Evolutionary conservation across 2,888 invertebrate genomes (phyloP), one percentile per base, ranked within the genome.

Genomic region (Drosophila sordidapex): DNA sequence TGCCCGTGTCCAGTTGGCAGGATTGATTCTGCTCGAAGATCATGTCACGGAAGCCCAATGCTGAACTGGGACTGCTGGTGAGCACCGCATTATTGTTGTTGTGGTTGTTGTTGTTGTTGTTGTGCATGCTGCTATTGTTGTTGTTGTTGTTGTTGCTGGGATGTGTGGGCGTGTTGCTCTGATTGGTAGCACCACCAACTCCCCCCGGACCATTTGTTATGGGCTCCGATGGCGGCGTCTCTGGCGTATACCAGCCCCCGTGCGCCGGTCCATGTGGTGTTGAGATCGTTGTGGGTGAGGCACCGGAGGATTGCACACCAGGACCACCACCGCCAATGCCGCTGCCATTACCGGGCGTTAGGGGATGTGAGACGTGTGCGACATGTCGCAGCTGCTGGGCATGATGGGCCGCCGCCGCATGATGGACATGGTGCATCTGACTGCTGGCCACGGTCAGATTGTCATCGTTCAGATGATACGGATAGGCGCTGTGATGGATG

Each of bases 201-300:
- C 53, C 53, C 0, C 53, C 53, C 6, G 83, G 80, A 35, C 83
- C 88, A 51, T 88, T 90, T 43, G 86, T 81, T 11, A 91, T 81
- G 5, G 91, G 91, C 63, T 91, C 91, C n/a, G 92, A 91, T 6
- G 93, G 93, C 61, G 93, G 93, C 57, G 93, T 93, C 79, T 93
- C 93, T 18, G 93, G 93, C 15, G 93, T 93, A 74, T 93, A 93
- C 93, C 93, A 93, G 56, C 93, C 93, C 4, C 93, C 93, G 71
- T 93, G 93, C 25, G 92, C 88, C 25, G 92, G 92, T 11, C 92
- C 92, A 69, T 92, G 92, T 4, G 92, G 91, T 58, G 91, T 91
- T 75, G 90, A 81, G 77, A 91, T 91, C 75, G 90, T 87, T 38
- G 91, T 91, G 59, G 91, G 91, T 56, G 91, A 92, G 15, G 90